A percentile compares a stretch with the other conserved stretches of the same genome.
These are phyloP conservation scores for Parambassis ranga DNA, from an alignment of 2,797 vertebrate genomes.

Conservation along the genomic window DNA sequence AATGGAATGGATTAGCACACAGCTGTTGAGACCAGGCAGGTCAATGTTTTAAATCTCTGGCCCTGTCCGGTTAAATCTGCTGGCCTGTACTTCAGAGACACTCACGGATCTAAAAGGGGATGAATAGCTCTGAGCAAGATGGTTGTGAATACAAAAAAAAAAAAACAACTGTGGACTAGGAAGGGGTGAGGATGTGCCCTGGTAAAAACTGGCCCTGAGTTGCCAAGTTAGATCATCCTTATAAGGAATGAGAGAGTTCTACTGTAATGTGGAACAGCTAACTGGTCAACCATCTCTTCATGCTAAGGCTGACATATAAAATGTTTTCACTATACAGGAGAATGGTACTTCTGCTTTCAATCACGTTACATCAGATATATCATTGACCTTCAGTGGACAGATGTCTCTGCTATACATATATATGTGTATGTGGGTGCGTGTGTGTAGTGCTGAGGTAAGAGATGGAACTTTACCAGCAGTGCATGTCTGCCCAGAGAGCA, in stretches of 20 bases:
- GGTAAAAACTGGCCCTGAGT: constrained; percentile 30
- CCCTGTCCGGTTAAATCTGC: constrained; percentile 66
- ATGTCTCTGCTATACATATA: constrained; percentile 14
- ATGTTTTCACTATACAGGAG: not conserved
- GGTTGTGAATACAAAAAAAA: constrained; percentile 19
- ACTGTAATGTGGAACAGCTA: constrained; percentile 17
- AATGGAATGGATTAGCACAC: constrained; percentile 69
- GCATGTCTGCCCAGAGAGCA: constrained; percentile 61
- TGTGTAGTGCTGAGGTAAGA: constrained; percentile 47
- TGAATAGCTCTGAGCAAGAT: constrained; percentile 41
- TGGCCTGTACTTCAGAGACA: constrained; percentile 58
- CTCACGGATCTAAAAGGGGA: constrained; percentile 41
- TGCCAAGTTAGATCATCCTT: constrained; percentile 26
- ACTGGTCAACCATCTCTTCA: no score
- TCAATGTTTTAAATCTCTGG: constrained; percentile 72
- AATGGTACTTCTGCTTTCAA: not conserved
- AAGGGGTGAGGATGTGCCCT: constrained; percentile 14
- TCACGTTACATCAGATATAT: constrained; percentile 2
- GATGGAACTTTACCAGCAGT: constrained; percentile 61
- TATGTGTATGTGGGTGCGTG: constrained; percentile 4
- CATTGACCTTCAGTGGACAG: constrained; percentile 35
- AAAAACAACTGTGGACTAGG: not conserved
- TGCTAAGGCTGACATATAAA: not conserved
- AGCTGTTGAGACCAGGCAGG: constrained; percentile 66
- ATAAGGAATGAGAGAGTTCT: no score